Base-by-base conservation (phyloP, 2,113 vertebrate species). In the Nanorana parkeri region DNA sequence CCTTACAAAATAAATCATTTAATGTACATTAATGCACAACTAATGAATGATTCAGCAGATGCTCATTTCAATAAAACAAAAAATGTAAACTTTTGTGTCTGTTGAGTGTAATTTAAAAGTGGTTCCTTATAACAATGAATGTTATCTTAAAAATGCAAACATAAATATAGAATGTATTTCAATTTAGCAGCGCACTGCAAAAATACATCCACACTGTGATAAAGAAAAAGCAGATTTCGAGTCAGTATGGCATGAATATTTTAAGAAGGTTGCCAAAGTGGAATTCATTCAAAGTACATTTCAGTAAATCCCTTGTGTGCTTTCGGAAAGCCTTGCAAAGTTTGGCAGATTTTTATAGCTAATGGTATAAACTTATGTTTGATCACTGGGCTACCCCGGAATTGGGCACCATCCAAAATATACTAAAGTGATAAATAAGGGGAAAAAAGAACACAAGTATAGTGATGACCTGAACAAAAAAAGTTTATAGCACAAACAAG, bases 201-300 rank as follows among this genome's bases (percentile, higher is more conserved):
- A 64, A 41, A 76, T 76, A n/a, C 36, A 76, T 76, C 73, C 36
- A 47, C 32, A 5, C 71, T 36, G 60, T 74, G 54, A 60, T 61
- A 77, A 64, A 61, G 52, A n/a, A 69, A 69, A 80, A 69, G 78
- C 47, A 54, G 73, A 41, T 63, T 60, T 56, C 8, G 26, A 78
- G 64, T 41, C 55, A 58, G 28, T 58, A 51, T 61, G 21, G 66
- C 55, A 80, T 80, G 67, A 69, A 80, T 80, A 80, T 69, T 80
- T 80, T 69, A 80, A 68, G 66, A 60, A 19, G 15, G 19, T 47
- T 69, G 63, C 64, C 63, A 78, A 68, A 68, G 24, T 69, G 52
- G 54, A 80, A 69, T 68, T 80, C 32, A 80, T 56, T 68, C 77
- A 67, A 56, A 78, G 51, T 55, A 78, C 77, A 36, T 58, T 69